Base-by-base conservation (phyloP, 2,113 vertebrate genomes). In the Pterophyllum scalare region DNA sequence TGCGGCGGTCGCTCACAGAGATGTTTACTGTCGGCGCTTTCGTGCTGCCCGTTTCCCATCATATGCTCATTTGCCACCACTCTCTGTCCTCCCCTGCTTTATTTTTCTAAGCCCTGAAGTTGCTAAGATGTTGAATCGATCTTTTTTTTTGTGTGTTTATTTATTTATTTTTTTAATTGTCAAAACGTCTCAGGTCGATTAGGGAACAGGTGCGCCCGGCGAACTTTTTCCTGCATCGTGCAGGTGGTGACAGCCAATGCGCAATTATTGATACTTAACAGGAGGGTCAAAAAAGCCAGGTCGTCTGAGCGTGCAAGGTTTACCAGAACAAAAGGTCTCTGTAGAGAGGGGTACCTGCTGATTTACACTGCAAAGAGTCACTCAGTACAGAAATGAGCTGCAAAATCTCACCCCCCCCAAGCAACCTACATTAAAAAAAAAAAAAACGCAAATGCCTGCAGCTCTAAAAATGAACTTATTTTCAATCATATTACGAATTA, bases 1-100 rank as follows among this genome's bases (percentile, higher is more conserved):
- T 94, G 95, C 96, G 88, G 95, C 91, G 94, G 85, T 87, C 89
- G 93, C 80, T 77, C 82, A 90, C 85, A 86, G 79, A 75, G 81
- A 76, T 90, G 72, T 35, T 92, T 91, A 92, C 92, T 94, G 91
- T 82, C 90, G 76, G 52, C 75, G 72, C 59, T 81, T 65, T 52
- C 26, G 52, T 70, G 77, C 57, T 40, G 61, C 75, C 33, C 46
- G 17, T 14, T 77, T 75, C 75, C 20, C 72, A 59, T 80, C 79
- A 75, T 74, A 80, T 14, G 52, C 49, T 17, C 19, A 17, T 75
- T 65, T 54, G 3, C 15, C 75, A 58, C 75, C 79, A 10, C 75
- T 52, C 20, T 60, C 13, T 5, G 4, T 77, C 60, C n/a, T 67
- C 40, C 57, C 4, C 31, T 64, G 38, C 64, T n/a, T 75, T n/a